These are phyloP conservation scores for Idaea straminata DNA, from an alignment of 2,888 invertebrate species.

Conservation along the genomic window DNA sequence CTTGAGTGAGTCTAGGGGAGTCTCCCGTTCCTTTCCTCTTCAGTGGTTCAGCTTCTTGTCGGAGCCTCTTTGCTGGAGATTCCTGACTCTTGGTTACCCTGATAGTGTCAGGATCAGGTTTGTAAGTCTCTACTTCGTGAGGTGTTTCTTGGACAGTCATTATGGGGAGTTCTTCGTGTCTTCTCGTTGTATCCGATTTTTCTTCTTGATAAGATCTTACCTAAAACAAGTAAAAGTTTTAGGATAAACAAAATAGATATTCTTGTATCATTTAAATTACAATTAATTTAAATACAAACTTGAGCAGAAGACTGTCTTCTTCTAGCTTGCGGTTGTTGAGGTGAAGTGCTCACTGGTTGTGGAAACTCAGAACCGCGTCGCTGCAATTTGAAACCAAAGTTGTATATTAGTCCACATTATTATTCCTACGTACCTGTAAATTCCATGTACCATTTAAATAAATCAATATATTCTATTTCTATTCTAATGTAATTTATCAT, in stretches of 20 bases:
- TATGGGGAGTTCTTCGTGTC: conserved; percentile 53
- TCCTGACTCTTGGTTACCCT: conserved; percentile 63
- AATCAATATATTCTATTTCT: no score
- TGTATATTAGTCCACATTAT: neutral
- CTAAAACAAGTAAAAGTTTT: conserved; percentile 31
- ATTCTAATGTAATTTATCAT: neutral
- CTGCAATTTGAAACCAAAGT: conserved; percentile 37
- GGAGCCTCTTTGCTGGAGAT: conserved; percentile 68
- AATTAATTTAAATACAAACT: conserved; percentile 37
- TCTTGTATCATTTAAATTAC: neutral
- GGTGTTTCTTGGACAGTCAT: conserved; percentile 43
- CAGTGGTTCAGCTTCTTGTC: conserved; percentile 70
- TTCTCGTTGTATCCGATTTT: conserved; percentile 46
- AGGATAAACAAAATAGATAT: neutral
- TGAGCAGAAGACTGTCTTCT: conserved; percentile 69
- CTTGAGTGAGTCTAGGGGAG: conserved; percentile 64
- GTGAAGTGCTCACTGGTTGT: conserved; percentile 70
- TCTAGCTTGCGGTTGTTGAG: conserved; percentile 57
- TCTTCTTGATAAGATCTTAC: conserved; percentile 65
- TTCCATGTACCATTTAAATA: no score
- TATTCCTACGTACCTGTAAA: neutral
- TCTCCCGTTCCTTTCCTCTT: conserved; percentile 68
- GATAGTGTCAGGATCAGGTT: conserved; percentile 71
- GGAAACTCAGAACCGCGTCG: conserved; percentile 75
- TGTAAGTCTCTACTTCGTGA: conserved; percentile 49